Evolutionary conservation across 2,797 vertebrate genomes (phyloP), one percentile per base, ranked within the genome.

Genomic region (Acanthurus leucopareius): DNA sequence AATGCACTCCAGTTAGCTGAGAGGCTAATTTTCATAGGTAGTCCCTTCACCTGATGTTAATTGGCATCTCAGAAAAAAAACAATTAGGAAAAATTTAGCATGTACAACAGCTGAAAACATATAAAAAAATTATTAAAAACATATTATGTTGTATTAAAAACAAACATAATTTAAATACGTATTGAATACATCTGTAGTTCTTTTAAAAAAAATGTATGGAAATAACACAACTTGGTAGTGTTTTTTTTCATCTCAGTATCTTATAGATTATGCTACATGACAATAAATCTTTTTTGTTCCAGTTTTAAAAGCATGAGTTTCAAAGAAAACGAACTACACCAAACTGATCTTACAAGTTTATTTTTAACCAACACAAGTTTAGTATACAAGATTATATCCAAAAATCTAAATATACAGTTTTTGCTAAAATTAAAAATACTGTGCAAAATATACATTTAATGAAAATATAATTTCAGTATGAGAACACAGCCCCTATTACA

Each of bases 401-500:
- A 25, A 54, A 28, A 60, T 49, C 10, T 8, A 28, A 15, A 52
- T 22, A 19, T 49, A 6, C 5, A 54, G 3, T 5, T 38, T 19
- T 38, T 20, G 59, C 10, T 45, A 13, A 38, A 1, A 17, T 40
- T 25, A 1, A 9, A 57, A 38, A 38, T 3, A 17, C 4, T 59
- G 20, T 52, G 6, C 19, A 51, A 60, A 40, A 32, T 35, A 28
- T 28, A 28, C 56, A 25, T 16, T 5, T 61, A 45, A 25, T 2
- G 17, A 17, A 2, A 54, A 32, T 32, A 32, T 32, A 32, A 32
- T 32, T 32, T 32, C 32, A 32, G 48, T 48, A 68, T 25, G 38
- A 59, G 56, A 72, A 79, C 70, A 17, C 63, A 75, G 45, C 13
- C 57, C 17, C 75, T 40, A 58, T 73, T 68, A 62, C 14, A 51